Percentiles rank a stretch among this genome's conserved stretches.
Conservation (phyloP, 2,797 vertebrate species). For the Hypotaenidia okinawae region DNA sequence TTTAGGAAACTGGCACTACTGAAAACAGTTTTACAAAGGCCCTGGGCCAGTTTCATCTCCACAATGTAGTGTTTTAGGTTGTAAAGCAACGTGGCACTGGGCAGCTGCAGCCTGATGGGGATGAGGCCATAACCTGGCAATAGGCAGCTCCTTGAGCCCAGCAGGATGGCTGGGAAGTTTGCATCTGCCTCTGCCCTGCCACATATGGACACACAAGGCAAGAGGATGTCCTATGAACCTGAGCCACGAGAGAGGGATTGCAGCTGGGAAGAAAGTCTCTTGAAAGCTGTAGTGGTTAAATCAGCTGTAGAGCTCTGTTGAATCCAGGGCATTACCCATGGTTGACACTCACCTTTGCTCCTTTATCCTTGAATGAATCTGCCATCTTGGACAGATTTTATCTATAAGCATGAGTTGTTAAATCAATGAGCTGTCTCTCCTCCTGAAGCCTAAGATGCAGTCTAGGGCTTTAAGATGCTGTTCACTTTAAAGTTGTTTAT, state of each 20-base stretch:
- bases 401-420: background rate
- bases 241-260: background rate
- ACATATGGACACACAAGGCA: rapidly evolving
- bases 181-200: background rate
- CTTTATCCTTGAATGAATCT: background rate
- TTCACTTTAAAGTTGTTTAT: background rate
- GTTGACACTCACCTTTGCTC: background rate
- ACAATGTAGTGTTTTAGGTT: background rate
- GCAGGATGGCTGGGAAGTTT: background rate
- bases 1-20: background rate
- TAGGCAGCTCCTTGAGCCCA: rapidly evolving
- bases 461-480: background rate
- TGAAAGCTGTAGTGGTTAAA: background rate
- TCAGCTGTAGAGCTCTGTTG: background rate
- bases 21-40: background rate
- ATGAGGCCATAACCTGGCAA: background rate
- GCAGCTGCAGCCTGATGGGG: background rate
- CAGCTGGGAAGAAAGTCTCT: background rate
- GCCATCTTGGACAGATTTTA: background rate
- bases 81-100: background rate
- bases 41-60: background rate
- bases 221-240: background rate
- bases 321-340: background rate
- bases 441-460: background rate
- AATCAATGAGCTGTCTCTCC: background rate